These are phyloP conservation scores for Alectoris magna DNA, from an alignment of 2,797 vertebrate species.

Conservation along the genomic window DNA sequence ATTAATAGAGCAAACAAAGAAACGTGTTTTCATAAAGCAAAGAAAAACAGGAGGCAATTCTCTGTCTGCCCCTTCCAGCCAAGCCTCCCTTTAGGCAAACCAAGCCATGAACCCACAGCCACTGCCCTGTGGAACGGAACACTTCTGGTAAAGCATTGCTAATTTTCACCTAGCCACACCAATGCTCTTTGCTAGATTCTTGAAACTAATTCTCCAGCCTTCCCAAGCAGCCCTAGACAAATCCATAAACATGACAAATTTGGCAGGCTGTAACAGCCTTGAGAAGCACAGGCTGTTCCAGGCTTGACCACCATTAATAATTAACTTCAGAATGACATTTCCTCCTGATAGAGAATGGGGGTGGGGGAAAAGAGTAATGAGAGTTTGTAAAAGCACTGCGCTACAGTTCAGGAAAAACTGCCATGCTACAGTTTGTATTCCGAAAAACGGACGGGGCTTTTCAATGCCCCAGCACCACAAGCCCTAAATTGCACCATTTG, in stretches of 20 bases:
- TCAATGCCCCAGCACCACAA: background rate
- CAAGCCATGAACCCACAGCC: fast-evolving
- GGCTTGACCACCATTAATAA: constrained; percentile 45
- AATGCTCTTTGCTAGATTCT: background rate
- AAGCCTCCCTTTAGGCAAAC: background rate
- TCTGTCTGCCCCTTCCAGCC: background rate
- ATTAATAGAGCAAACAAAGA: background rate
- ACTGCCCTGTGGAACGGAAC: background rate
- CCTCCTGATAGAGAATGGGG: background rate
- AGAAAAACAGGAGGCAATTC: background rate
- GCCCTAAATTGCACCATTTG: fast-evolving
- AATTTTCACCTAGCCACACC: background rate
- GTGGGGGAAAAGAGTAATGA: background rate
- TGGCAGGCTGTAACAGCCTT: background rate
- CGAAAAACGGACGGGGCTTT: background rate
- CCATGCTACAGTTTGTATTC: background rate
- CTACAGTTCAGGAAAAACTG: background rate
- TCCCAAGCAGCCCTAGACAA: background rate
- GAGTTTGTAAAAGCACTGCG: background rate
- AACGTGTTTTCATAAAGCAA: background rate
- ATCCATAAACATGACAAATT: background rate
- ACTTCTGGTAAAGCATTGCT: background rate
- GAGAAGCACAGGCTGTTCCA: constrained; percentile 47
- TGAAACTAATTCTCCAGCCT: background rate
- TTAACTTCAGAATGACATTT: constrained; percentile 55